A percentile compares a stretch with the other conserved stretches of the same genome.
Evolutionary conservation across 2,888 invertebrate genomes (phyloP).

Genomic region (Unio pictorum): DNA sequence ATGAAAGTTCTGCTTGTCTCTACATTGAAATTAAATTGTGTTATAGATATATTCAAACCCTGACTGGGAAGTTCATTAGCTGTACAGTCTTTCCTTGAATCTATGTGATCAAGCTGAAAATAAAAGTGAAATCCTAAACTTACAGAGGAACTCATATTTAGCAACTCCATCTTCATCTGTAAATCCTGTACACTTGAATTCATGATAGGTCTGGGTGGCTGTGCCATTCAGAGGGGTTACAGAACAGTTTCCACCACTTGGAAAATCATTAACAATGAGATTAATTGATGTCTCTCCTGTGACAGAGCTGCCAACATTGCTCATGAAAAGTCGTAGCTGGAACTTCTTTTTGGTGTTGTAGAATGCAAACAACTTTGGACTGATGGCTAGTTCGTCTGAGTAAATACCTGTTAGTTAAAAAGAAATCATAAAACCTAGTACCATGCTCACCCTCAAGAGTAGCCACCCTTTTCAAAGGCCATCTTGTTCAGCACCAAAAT

Average conservation of each 20-base stretch:
- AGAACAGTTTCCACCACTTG: conserved; percentile 36
- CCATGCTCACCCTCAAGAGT: conserved; percentile 1
- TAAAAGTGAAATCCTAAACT: conserved; percentile 7
- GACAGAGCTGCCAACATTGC: conserved; percentile 7
- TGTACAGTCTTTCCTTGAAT: no score
- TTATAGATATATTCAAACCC: no score
- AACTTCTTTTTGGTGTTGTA: conserved; percentile 35
- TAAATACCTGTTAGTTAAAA: conserved; percentile 34
- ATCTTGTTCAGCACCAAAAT: no score
- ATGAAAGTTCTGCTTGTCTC: no score
- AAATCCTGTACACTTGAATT: conserved; percentile 21
- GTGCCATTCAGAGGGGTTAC: conserved; percentile 26
- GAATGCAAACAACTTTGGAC: conserved; percentile 36
- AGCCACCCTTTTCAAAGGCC: no score
- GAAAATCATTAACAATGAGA: conserved; percentile 37
- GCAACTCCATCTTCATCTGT: conserved; percentile 50
- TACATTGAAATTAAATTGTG: no score
- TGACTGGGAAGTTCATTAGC: no score
- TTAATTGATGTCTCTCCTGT: conserved; percentile 26
- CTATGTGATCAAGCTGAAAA: no score
- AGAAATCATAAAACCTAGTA: background rate
- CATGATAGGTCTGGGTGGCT: conserved; percentile 7
- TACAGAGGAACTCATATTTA: conserved; percentile 53
- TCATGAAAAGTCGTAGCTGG: conserved; percentile 21
- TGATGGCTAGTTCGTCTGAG: conserved; percentile 48